Evolutionary conservation across 2,888 invertebrate genomes (phyloP), one percentile per base, ranked within the genome.

Genomic region (Antheraea yamamai): DNA sequence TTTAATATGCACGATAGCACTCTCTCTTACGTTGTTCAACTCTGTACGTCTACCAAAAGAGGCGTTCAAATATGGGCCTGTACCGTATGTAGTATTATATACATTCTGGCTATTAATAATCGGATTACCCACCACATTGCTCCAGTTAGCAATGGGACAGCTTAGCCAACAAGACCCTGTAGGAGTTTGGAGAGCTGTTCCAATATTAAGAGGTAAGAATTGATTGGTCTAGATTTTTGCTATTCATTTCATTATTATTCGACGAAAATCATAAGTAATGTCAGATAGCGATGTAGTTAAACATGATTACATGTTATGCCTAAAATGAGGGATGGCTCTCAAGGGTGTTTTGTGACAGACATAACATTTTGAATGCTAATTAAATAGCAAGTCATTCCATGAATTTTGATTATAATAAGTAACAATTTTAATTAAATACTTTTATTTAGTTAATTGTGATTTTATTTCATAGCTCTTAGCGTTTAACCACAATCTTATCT

Each of bases 151-250:
- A 1, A 95, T 96, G 85, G 96, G 96, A 6, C 96, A 96, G 86
- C 91, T 96, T 78, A 96, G 96, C 73, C 96, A 96, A 81, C 96
- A 96, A 81, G 96, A 96, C 35, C 95, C 96, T n/a, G 95, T 96
- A 3, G 96, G 96, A 47, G 95, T 96, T 16, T 96, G 96, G 96
- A 95, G 96, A 81, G 96, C 96, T 10, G 96, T 96, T 73, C 96
- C 96, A 58, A 95, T 96, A 84, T 95, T 96, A 80, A 95, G 95
- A 95, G 96, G 96, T 96, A 79, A 78, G 8, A 12, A 3, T 26
- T n/a, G 4, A 4, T 39, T 4, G 6, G 14, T 6, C 8, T 16
- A 66, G 16, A 30, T 1, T 14, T 30, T 39, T 7, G 0, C 26
- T 64, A 2, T 52, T 68, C 30, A 52, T 55, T 73, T 64, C 14